Conservation (phyloP, 2,113 vertebrate genomes). For the Ivindomyrus marchei region DNA sequence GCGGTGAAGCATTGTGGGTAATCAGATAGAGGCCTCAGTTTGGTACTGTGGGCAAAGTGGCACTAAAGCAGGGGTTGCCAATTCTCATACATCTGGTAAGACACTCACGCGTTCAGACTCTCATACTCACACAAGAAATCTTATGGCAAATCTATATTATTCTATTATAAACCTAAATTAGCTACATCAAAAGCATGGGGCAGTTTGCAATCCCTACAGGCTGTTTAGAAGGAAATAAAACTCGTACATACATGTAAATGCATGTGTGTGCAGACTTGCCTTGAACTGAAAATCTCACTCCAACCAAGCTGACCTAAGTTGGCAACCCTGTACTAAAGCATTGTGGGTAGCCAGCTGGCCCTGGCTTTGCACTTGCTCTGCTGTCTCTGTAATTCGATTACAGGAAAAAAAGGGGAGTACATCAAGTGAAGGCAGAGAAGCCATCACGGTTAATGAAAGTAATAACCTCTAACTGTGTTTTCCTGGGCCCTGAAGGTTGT, state of each 20-base stretch:
- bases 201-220: neutral
- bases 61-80: neutral
- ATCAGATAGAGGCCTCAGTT: no score
- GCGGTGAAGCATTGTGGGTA: no score
- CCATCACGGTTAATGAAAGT: neutral
- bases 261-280: neutral
- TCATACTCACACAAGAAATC: neutral
- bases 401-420: neutral
- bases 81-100: neutral
- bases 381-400: neutral
- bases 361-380: neutral
- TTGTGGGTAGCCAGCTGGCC: neutral
- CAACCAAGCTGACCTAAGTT: neutral
- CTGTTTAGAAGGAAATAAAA: neutral
- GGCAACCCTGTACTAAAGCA: neutral
- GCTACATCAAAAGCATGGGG: neutral
- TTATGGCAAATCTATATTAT: neutral
- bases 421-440: neutral
- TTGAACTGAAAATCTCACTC: neutral
- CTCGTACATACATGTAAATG: neutral
- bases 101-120: neutral
- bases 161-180: neutral
- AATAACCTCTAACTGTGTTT: conserved; percentile 9
- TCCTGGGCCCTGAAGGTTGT: neutral
- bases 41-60: neutral